Evolutionary conservation across 2,113 vertebrate genomes (phyloP), one percentile per base, ranked within the genome.

Genomic region (Tychaedon coryphoeus): DNA sequence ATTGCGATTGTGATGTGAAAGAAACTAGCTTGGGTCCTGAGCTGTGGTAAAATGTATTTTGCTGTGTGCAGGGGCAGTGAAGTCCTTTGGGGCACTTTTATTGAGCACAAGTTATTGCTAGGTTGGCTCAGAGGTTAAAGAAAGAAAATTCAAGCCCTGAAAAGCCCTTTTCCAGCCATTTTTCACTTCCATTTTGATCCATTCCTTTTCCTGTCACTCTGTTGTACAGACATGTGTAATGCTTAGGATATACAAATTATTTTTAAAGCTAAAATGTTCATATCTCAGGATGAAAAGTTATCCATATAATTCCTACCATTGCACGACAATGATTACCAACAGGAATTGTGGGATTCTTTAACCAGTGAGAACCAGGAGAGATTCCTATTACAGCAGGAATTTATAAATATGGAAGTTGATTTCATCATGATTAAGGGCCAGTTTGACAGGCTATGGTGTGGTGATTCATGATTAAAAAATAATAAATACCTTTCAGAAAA

Each of bases 271-370:
- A 77, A 84, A 73, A 50, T 42, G 10, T 62, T 87, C 4, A 1
- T 40, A 23, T 48, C 1, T 0, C 42, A 42, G 43, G 28, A n/a
- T 31, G 47, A n/a, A n/a, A 28, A 64, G 33, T 56, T 82, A 45
- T 14, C 43, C 4, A 8, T 56, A 40, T 57, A 84, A 54, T 62
- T 90, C 38, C 69, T 87, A 28, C 33, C 29, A 8, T 26, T 69
- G 51, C 50, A 34, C 1, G 1, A 9, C 33, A 25, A 1, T n/a
- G 11, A 26, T 74, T 38, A 36, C 16, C 24, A 19, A 4, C 4
- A 71, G 36, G 48, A 43, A 10, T 5, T 42, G 48, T 17, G 34
- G 12, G 25, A 23, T 45, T 87, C 42, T 70, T 61, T 36, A 78
- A 48, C 33, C 33, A 20, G 19, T 33, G 56, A 66, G 43, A 78